Conservation (phyloP, 2,113 vertebrate genomes). For the Heptranchias perlo region DNA sequence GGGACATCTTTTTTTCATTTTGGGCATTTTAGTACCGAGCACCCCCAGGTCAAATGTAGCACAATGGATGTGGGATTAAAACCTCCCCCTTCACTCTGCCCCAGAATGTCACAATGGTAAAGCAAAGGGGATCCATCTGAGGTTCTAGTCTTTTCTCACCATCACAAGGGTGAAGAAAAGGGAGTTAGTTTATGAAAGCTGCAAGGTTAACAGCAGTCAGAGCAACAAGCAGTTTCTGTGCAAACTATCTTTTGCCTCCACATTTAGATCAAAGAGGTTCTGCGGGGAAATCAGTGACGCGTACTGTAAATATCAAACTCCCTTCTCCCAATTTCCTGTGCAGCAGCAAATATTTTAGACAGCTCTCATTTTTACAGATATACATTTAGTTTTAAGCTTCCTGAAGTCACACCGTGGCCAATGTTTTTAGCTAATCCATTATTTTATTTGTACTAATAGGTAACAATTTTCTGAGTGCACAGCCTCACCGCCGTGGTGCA, state of each 20-base stretch:
- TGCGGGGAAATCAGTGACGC: background rate
- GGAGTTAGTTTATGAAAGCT: background rate
- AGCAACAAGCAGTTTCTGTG: background rate
- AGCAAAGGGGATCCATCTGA: background rate
- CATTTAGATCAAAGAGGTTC: background rate
- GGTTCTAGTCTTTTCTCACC: background rate
- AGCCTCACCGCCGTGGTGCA: no score
- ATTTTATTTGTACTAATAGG: no score
- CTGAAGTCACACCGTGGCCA: background rate
- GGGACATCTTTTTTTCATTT: background rate
- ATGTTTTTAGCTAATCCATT: no score
- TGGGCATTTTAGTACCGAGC: background rate
- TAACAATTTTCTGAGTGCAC: no score
- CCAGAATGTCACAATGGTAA: background rate
- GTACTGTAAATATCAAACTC: background rate
- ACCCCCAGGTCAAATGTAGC: background rate
- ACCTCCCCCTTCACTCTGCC: background rate
- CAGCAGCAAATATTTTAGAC: background rate
- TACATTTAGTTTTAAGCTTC: background rate
- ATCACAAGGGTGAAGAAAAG: background rate
- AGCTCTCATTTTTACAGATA: slow-evolving; percentile 4
- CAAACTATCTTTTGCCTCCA: background rate
- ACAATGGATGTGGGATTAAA: background rate
- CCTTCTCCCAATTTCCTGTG: background rate
- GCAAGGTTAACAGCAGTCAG: background rate